Evolutionary conservation across 37 sponge, comb jelly and placozoan genomes (phyloP), one percentile per base, ranked within the genome.

Genomic region (Geodia barretti): DNA sequence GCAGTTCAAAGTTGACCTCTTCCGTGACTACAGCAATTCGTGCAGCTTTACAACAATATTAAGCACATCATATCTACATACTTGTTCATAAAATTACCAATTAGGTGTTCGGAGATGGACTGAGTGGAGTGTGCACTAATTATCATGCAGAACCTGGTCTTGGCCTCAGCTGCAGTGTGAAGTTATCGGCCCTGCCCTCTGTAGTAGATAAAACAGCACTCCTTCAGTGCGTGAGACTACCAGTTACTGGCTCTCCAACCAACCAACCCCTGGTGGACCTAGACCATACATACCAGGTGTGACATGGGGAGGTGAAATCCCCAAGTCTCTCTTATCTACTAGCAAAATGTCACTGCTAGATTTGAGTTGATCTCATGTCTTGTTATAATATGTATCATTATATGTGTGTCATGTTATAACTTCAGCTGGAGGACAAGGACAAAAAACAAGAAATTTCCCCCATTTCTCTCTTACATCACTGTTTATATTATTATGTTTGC

Each of bases 81-180:
- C n/a, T n/a, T n/a, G n/a, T n/a, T 47, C 54, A 47, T 14, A 7
- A 17, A 47, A 47, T 47, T 47, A 17, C 11, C 14, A 7, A 47
- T 14, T 68, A 89, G 86, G 63, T 33, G 20, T 61, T 89, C 29
- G 87, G 80, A 60, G 83, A 61, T 0, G 71, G 30, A 14, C 33
- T 72, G 14, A 62, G 79, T 8, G 95, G 95, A 5, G 34, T 60
- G 65, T 78, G 79, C 26, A 65, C 19, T 25, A 43, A 63, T 32
- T 95, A 88, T 64, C 64, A 88, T 32, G 87, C 83, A 24, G 63
- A 91, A 21, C 92, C 92, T 32, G 95, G 95, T 0, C 73, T 68
- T 35, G 95, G 95, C 0, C 72, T 95, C 20, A 66, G 41, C 21
- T 88, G 89, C 65, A 75, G 7, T n/a, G 90, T 95, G 37, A n/a